Evolutionary conservation across 2,113 vertebrate species (phyloP).

Genomic region (Martes martes): DNA sequence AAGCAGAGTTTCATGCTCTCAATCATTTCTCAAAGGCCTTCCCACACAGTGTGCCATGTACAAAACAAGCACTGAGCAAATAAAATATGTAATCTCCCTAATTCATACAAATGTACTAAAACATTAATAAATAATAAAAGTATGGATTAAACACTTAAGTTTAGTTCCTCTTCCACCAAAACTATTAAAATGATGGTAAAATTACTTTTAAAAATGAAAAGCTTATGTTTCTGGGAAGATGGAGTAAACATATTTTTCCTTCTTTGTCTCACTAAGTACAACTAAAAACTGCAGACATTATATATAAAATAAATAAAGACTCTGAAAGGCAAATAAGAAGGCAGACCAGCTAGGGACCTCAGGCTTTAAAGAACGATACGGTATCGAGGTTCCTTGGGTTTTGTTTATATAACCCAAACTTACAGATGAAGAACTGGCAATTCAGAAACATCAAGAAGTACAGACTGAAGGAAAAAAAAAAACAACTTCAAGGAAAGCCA

Average conservation of each 20-base stretch:
- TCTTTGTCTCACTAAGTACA: not conserved
- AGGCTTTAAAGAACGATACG: not conserved
- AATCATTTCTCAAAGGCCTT: not conserved
- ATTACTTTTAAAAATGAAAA: not conserved
- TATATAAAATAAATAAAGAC: not conserved
- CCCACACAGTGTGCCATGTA: not conserved
- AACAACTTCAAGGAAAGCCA: not conserved
- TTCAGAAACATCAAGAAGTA: not conserved
- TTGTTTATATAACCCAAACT: not conserved
- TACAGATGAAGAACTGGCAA: not conserved
- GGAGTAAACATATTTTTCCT: not conserved
- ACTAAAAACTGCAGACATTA: not conserved
- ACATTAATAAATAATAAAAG: not conserved
- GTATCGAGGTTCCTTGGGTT: not conserved
- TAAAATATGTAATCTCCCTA: not conserved
- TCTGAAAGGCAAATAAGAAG: not conserved
- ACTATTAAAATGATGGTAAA: not conserved
- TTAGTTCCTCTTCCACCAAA: not conserved
- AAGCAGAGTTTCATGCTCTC: not conserved
- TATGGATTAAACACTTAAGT: not conserved
- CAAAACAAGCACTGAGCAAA: slow-evolving; percentile 1
- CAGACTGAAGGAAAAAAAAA: not conserved
- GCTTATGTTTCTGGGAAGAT: not conserved
- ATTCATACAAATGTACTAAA: not conserved
- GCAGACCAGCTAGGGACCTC: not conserved